Evolutionary conservation across 2,888 invertebrate species (phyloP).

Genomic region (Arge pagana): DNA sequence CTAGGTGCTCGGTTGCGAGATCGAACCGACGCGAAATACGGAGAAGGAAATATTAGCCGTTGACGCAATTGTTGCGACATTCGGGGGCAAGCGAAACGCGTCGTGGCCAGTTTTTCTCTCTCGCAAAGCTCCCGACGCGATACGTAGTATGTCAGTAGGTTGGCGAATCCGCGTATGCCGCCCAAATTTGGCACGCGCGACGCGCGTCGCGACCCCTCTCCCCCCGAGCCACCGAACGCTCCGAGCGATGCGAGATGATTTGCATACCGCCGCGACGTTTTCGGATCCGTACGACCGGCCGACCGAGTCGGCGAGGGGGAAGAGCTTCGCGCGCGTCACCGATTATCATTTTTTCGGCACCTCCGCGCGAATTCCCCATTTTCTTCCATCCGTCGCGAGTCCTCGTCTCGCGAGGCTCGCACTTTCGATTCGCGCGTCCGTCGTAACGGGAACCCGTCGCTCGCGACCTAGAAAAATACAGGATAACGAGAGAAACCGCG

Average conservation of each 20-base stretch:
- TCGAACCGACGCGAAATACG: too few species aligned
- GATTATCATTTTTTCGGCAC: conserved; percentile 3
- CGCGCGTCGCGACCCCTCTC: conserved; percentile 4
- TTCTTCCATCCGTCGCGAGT: too few species aligned
- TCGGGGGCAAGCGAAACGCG: not conserved
- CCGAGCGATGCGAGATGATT: conserved; percentile 1
- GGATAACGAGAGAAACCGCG: not conserved
- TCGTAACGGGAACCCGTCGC: not conserved
- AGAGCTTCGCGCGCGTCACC: too few species aligned
- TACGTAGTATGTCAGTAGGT: conserved; percentile 41
- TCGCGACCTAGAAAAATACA: conserved; percentile 1
- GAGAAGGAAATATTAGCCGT: too few species aligned
- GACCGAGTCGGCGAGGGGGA: too few species aligned
- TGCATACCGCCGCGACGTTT: too few species aligned
- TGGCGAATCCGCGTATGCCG: conserved; percentile 45
- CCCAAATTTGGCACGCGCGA: conserved; percentile 44
- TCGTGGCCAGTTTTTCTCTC: conserved; percentile 34
- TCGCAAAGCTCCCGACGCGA: conserved; percentile 21
- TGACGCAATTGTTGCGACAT: conserved; percentile 17
- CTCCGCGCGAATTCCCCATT: too few species aligned
- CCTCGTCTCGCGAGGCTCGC: too few species aligned
- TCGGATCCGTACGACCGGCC: too few species aligned
- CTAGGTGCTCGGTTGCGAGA: too few species aligned
- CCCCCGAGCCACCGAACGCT: not conserved
- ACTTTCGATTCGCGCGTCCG: conserved; percentile 11